phyloP scores from a whole-genome alignment of 2,797 vertebrate genomes.

The Periophthalmus magnuspinnatus region DNA sequence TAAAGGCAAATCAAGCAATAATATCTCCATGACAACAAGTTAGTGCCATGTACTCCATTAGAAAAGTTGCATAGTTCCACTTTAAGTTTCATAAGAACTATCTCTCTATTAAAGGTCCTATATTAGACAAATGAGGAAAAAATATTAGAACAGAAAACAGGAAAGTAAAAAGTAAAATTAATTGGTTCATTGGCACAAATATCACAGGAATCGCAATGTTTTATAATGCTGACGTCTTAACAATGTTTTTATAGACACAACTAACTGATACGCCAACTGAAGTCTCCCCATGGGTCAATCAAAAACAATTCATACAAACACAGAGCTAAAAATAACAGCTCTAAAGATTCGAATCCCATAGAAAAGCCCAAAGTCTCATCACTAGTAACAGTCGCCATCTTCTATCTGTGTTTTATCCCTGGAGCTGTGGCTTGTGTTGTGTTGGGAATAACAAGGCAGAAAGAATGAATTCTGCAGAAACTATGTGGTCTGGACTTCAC shows the following conservation, averaged over 20 bases:
- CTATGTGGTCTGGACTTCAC: conserved; percentile 51
- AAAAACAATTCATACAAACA: neutral
- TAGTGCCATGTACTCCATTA: no score
- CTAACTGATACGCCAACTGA: neutral
- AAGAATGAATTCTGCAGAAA: conserved; percentile 34
- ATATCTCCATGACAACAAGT: no score
- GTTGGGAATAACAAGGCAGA: conserved; percentile 37
- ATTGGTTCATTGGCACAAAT: no score
- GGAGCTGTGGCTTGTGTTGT: conserved; percentile 23
- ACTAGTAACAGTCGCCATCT: conserved; percentile 2
- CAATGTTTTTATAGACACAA: neutral
- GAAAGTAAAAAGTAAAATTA: no score
- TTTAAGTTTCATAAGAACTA: no score
- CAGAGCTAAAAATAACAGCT: neutral
- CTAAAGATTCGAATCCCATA: neutral
- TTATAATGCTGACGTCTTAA: neutral
- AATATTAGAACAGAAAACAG: no score
- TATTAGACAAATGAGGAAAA: no score
- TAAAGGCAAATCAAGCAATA: no score
- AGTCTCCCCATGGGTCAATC: neutral
- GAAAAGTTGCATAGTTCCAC: no score
- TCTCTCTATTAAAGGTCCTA: no score
- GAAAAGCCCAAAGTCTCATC: no score
- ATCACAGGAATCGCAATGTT: neutral
- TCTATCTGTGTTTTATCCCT: conserved; percentile 9